Evolutionary conservation across 2,797 vertebrate genomes (phyloP).

Genomic region (Phrynocephalus guinanensis): DNA sequence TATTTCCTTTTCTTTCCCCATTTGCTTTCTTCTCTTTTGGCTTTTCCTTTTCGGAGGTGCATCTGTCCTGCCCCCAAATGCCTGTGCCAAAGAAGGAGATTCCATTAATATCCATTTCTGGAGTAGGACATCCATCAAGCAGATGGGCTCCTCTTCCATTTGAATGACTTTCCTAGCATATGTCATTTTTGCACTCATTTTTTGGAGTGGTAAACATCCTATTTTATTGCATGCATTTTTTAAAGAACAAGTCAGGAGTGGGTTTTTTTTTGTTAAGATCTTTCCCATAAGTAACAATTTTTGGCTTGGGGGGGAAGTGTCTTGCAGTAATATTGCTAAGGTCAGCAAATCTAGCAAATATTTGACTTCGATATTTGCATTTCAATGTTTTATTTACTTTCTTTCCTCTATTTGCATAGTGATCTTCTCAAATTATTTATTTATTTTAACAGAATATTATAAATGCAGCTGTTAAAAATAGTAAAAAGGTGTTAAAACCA

Average conservation of each 20-base stretch:
- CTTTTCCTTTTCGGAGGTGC: constrained; percentile 26
- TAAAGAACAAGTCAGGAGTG: constrained; percentile 45
- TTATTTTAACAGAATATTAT: background rate
- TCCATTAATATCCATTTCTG: constrained; percentile 61
- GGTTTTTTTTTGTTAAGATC: constrained; percentile 37
- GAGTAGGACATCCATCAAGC: constrained; percentile 63
- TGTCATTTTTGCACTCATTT: constrained; percentile 57
- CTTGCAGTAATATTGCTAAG: constrained; percentile 10
- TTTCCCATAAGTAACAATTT: constrained; percentile 28
- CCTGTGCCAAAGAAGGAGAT: constrained; percentile 50
- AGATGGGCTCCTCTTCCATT: constrained; percentile 63
- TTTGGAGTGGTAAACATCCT: constrained; percentile 56
- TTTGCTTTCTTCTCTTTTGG: background rate
- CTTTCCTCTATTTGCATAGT: constrained; percentile 57
- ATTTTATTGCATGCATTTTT: constrained; percentile 23
- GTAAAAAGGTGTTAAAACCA: background rate
- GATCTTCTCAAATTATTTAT: background rate
- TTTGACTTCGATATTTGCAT: constrained; percentile 52
- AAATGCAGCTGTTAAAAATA: background rate
- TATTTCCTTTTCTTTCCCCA: background rate
- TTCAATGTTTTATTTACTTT: constrained; percentile 54
- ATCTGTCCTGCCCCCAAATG: constrained; percentile 62
- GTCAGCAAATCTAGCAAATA: constrained; percentile 57
- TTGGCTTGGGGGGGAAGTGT: constrained; percentile 41
- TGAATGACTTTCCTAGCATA: constrained; percentile 59